A percentile compares a stretch with the other conserved stretches of the same genome.
Conservation (phyloP, 1,140 invertebrate genomes). For the Orussus abietinus region DNA sequence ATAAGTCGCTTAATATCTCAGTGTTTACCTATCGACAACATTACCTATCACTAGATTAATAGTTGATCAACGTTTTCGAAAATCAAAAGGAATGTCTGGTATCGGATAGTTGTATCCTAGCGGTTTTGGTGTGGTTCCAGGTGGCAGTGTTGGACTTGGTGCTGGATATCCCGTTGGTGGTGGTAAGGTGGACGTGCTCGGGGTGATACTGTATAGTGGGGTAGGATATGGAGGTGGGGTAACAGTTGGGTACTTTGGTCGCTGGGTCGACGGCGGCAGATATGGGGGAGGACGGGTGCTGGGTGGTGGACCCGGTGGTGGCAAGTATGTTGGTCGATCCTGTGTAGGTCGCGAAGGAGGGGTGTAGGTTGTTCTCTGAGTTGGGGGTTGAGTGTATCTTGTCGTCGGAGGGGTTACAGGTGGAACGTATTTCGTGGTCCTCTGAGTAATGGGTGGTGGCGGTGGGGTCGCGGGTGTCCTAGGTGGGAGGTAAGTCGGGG, state of each 20-base stretch:
- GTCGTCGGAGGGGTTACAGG: constrained; percentile 9
- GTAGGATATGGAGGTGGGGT: constrained; percentile 38
- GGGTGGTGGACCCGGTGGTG: constrained; percentile 5
- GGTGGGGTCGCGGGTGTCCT: not conserved
- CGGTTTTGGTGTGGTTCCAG: constrained; percentile 31
- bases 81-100: constrained; percentile 43
- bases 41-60: no score
- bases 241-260: constrained; percentile 29
- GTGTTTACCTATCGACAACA: no score
- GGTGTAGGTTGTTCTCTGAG: not conserved
- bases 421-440: constrained; percentile 12
- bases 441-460: constrained; percentile 1
- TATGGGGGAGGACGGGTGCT: constrained; percentile 33
- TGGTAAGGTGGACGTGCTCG: constrained; percentile 27
- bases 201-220: constrained; percentile 32
- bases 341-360: not conserved
- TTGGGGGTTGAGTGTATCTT: not conserved
- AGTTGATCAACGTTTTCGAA: constrained; percentile 29
- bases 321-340: constrained; percentile 3
- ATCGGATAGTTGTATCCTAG: constrained; percentile 44
- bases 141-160: constrained; percentile 38
- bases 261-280: constrained; percentile 33
- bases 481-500: constrained; percentile 9
- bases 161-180: constrained; percentile 32
- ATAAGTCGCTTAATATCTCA: no score